Percentiles rank a stretch among this genome's conserved stretches.
Conservation (phyloP, 2,797 vertebrate species). For the Anomalospiza imberbis region DNA sequence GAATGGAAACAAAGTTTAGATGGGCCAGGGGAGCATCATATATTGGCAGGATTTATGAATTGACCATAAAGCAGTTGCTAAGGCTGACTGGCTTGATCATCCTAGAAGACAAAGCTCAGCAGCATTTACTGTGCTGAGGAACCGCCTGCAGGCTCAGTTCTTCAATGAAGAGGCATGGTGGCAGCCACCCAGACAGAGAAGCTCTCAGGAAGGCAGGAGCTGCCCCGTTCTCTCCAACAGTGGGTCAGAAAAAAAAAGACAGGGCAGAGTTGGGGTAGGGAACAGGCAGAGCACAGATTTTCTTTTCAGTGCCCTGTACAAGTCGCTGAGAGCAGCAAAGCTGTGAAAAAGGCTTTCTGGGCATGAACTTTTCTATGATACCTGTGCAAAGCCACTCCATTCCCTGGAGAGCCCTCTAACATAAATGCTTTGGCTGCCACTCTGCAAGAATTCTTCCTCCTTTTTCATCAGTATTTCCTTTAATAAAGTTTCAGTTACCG, state of each 20-base stretch:
- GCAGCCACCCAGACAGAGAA: not conserved
- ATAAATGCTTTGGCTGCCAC: not conserved
- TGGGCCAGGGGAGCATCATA: not conserved
- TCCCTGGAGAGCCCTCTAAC: not conserved
- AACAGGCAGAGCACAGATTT: not conserved
- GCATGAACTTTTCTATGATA: not conserved
- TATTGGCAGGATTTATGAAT: not conserved
- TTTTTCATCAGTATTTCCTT: conserved; percentile 39
- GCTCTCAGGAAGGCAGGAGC: not conserved
- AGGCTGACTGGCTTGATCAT: not conserved
- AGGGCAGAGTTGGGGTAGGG: not conserved
- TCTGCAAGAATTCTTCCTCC: not conserved
- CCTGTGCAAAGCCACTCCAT: not conserved
- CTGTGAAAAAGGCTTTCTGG: not conserved
- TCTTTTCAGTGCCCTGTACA: not conserved
- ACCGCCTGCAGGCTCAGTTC: too few species aligned
- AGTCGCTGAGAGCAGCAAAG: not conserved
- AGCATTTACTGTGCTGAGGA: not conserved
- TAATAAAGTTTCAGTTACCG: conserved; percentile 15
- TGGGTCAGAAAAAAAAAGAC: not conserved
- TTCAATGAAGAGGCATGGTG: rapidly evolving
- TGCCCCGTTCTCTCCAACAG: not conserved
- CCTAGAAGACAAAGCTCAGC: not conserved
- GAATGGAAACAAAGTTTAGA: not conserved
- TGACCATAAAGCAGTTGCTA: not conserved